These are phyloP conservation scores for Semaprochilodus insignis DNA, from an alignment of 2,797 vertebrate genomes.

Conservation along the genomic window DNA sequence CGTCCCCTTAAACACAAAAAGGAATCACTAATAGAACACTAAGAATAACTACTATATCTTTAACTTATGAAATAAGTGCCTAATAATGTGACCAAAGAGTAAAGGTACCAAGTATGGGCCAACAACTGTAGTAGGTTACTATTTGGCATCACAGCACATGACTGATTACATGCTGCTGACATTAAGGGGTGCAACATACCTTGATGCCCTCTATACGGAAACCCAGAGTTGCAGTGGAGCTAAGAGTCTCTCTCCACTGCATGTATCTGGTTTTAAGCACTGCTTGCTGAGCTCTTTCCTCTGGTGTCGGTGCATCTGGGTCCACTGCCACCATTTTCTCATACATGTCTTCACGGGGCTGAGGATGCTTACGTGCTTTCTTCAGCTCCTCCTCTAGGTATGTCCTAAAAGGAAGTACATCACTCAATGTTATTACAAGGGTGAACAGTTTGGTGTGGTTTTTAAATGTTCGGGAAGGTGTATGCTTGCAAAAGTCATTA, in stretches of 20 bases:
- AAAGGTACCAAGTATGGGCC: neutral
- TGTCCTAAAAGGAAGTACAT: conserved; percentile 70
- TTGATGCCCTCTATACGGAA: conserved; percentile 89
- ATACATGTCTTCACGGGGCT: conserved; percentile 86
- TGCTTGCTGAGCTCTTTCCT: conserved; percentile 79
- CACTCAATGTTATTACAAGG: neutral
- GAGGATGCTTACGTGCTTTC: conserved; percentile 77
- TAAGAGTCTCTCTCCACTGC: conserved; percentile 89
- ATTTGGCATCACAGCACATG: neutral
- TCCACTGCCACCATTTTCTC: conserved; percentile 90
- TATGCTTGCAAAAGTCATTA: too few species aligned
- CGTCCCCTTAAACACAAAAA: too few species aligned
- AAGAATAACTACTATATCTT: too few species aligned
- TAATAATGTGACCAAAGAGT: neutral
- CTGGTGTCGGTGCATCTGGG: conserved; percentile 78
- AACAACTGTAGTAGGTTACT: neutral
- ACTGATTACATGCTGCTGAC: neutral
- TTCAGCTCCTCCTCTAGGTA: conserved; percentile 86
- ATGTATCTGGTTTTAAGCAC: conserved; percentile 90
- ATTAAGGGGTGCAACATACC: conserved; percentile 63
- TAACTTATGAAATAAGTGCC: neutral
- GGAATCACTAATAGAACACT: too few species aligned
- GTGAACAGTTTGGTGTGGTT: conserved; percentile 5
- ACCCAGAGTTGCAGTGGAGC: conserved; percentile 85
- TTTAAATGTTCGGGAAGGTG: too few species aligned